Conservation (phyloP, 1,140 invertebrate genomes). For the Metopolophium dirhodum region DNA sequence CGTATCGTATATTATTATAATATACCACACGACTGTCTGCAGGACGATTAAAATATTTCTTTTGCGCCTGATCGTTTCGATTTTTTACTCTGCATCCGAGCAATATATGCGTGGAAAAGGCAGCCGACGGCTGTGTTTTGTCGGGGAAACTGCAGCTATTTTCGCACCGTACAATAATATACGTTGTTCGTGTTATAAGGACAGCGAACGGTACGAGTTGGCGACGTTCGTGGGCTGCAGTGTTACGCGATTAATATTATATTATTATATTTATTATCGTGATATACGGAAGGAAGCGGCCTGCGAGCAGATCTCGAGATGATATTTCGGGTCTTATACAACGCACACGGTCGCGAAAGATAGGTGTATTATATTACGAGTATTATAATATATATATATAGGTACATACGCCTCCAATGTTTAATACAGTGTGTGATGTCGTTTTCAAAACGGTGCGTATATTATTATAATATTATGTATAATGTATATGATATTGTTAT, state of each 20-base stretch:
- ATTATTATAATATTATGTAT: too few relatives aligned
- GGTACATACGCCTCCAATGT: neutral
- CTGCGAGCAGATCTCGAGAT: neutral
- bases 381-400: neutral
- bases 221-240: neutral
- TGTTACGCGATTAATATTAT: neutral
- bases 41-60: neutral
- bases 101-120: neutral
- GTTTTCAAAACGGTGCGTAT: neutral
- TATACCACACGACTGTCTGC: too few relatives aligned
- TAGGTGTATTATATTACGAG: neutral
- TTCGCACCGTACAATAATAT: neutral
- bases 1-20: too few relatives aligned
- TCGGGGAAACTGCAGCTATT: neutral
- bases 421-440: neutral
- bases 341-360: neutral
- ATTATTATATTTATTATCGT: neutral
- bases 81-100: neutral
- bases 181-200: too few relatives aligned
- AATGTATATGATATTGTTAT: neutral
- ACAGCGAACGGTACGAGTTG: neutral
- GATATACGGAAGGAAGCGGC: neutral
- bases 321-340: neutral
- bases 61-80: neutral
- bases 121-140: neutral